Percentiles rank a stretch among this genome's conserved stretches.
Evolutionary conservation across 2,113 vertebrate genomes (phyloP).

Genomic region (Raja brachyura): DNA sequence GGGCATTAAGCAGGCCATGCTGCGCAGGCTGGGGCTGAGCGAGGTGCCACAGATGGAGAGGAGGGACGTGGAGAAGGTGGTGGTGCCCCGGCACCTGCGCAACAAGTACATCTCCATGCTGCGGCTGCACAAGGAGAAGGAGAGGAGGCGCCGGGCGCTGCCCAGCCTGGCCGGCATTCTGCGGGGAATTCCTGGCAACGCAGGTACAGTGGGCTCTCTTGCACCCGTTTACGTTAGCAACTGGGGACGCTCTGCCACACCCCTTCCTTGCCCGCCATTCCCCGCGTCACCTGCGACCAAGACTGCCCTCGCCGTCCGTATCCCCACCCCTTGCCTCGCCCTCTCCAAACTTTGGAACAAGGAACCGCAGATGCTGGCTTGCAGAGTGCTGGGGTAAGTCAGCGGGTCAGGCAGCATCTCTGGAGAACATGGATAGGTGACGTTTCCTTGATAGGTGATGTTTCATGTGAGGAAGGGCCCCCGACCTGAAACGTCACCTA

Average conservation of each 20-base stretch:
- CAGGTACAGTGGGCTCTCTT: conserved; percentile 57
- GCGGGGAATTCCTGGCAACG: conserved; percentile 69
- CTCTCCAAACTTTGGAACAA: no score
- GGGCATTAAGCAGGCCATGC: conserved; percentile 65
- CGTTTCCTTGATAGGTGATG: no score
- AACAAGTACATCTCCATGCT: conserved; percentile 77
- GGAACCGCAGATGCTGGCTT: no score
- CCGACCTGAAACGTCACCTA: no score
- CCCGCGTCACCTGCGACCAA: no score
- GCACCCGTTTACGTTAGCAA: not conserved
- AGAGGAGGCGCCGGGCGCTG: conserved; percentile 68
- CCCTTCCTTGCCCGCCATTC: no score
- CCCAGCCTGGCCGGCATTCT: conserved; percentile 79
- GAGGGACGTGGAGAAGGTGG: conserved; percentile 66
- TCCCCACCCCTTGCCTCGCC: not conserved
- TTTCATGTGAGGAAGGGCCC: no score
- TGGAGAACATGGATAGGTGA: no score
- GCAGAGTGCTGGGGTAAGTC: no score
- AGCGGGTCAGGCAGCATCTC: no score
- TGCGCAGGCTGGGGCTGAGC: conserved; percentile 67
- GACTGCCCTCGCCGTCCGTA: no score
- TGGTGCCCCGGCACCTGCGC: conserved; percentile 70
- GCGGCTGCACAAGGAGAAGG: conserved; percentile 65
- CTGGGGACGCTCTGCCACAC: not conserved
- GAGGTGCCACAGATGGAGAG: conserved; percentile 69